These are phyloP conservation scores for Drosophila algonquin DNA, from an alignment of 2,888 invertebrate species.

Conservation along the genomic window DNA sequence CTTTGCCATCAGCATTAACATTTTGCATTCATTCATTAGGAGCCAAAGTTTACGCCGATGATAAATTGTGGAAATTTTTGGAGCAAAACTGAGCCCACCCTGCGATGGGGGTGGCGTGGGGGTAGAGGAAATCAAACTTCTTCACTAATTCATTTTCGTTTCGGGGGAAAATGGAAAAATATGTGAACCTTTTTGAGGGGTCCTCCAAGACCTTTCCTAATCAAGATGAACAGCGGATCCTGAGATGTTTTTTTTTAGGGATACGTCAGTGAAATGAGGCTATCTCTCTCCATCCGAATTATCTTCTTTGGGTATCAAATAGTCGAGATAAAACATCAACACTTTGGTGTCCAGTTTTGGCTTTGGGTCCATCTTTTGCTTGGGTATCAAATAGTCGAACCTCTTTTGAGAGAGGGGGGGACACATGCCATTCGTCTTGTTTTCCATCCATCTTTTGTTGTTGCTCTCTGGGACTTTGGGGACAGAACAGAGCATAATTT, in stretches of 20 bases:
- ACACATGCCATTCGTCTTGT: constrained; percentile 14
- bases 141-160: constrained; percentile 68
- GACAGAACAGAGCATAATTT: constrained; percentile 70
- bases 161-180: constrained; percentile 57
- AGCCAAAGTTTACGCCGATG: constrained; percentile 58
- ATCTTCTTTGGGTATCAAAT: neutral
- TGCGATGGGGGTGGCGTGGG: neutral
- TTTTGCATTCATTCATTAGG: constrained; percentile 76
- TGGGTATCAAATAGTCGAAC: constrained; percentile 23
- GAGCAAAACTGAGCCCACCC: constrained; percentile 44
- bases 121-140: constrained; percentile 58
- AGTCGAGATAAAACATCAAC: neutral
- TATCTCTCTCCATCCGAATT: neutral
- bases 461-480: constrained; percentile 22
- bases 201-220: constrained; percentile 7
- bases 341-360: neutral
- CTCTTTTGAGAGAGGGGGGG: neutral
- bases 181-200: constrained; percentile 23
- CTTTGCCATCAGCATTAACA: constrained; percentile 68
- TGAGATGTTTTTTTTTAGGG: neutral
- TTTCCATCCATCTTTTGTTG: constrained; percentile 25
- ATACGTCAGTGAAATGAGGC: neutral
- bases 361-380: neutral
- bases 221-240: constrained; percentile 35
- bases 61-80: constrained; percentile 68